phyloP scores from a whole-genome alignment of 2,797 vertebrate genomes.

The Acanthornis magna region DNA sequence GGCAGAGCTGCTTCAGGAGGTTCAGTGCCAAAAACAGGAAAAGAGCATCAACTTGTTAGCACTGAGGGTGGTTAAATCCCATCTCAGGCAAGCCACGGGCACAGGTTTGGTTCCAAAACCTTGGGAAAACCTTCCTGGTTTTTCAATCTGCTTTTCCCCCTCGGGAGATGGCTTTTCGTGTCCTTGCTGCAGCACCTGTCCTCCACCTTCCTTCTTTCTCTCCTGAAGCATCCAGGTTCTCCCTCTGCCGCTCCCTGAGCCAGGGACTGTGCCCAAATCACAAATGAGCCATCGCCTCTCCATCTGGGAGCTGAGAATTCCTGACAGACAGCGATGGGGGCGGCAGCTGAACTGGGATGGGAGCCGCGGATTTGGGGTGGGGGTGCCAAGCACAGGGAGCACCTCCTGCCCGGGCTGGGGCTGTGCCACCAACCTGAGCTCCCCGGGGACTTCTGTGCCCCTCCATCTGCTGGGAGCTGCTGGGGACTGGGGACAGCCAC shows the following conservation, averaged over 20 bases:
- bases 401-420: neutral
- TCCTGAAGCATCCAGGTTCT: neutral
- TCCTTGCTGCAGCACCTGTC: neutral
- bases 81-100: too few species aligned
- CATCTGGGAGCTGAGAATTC: conserved; percentile 17
- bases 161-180: neutral
- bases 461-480: neutral
- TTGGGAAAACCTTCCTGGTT: neutral
- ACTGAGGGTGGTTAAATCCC: neutral
- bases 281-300: conserved; percentile 12
- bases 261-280: neutral
- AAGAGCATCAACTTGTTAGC: neutral
- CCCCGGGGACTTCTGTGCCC: neutral
- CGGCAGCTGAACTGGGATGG: neutral
- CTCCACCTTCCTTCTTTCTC: neutral
- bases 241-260: neutral
- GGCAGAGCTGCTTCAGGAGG: neutral
- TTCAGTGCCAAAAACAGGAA: neutral
- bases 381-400: neutral
- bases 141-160: neutral
- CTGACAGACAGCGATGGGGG: neutral
- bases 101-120: neutral
- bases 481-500: too few species aligned
- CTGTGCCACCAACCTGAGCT: neutral
- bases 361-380: neutral